These are phyloP conservation scores for Pseudonaja textilis DNA, from an alignment of 2,113 vertebrate species.

Conservation along the genomic window DNA sequence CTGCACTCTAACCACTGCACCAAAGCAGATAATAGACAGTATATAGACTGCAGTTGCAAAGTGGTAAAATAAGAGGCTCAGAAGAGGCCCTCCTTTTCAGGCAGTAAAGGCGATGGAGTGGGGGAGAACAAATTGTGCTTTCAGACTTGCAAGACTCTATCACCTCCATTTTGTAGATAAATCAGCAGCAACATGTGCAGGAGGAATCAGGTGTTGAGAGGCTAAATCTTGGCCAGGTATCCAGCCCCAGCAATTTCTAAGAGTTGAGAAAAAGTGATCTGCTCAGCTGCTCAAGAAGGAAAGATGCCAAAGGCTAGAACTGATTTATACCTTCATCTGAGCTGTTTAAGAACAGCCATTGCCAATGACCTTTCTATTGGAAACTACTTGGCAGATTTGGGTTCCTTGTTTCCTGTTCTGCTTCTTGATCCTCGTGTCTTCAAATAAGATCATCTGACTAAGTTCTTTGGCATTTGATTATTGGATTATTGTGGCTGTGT, in stretches of 20 bases:
- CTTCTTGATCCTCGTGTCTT: background rate
- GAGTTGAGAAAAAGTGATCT: background rate
- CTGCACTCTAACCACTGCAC: too few species aligned
- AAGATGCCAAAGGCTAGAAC: background rate
- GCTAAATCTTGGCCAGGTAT: background rate
- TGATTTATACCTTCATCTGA: background rate
- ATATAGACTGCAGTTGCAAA: background rate
- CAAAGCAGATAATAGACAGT: background rate
- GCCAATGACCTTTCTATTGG: background rate
- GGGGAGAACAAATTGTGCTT: too few species aligned
- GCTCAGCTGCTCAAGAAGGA: background rate
- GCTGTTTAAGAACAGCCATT: background rate
- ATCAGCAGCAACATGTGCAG: background rate
- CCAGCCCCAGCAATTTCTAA: background rate
- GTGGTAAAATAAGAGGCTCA: background rate
- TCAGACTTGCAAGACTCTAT: background rate
- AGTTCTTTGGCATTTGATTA: background rate
- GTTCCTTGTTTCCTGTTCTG: background rate
- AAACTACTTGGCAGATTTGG: background rate
- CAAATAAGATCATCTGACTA: background rate
- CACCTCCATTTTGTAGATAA: too few species aligned
- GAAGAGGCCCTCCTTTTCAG: background rate
- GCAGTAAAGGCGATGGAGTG: background rate
- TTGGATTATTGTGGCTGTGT: background rate
- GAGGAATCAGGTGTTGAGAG: background rate